These are phyloP conservation scores for Eueremaeus valkanovi DNA, from an alignment of 2,888 invertebrate genomes.

Conservation along the genomic window DNA sequence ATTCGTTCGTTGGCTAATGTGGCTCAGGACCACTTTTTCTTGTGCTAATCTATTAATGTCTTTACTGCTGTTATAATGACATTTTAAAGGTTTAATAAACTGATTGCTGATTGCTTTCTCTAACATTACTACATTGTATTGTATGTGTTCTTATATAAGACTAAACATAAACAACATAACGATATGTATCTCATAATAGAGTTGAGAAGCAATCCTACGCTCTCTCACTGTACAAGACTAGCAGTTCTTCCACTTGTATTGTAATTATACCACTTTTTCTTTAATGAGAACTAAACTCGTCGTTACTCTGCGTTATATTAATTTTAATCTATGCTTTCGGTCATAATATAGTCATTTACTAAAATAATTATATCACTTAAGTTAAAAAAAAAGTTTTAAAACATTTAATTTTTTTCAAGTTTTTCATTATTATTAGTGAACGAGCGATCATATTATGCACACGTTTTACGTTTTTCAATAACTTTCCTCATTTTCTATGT, in stretches of 20 bases:
- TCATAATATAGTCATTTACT: slow-evolving; percentile 12
- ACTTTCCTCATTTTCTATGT: too few relatives aligned
- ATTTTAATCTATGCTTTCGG: slow-evolving; percentile 14
- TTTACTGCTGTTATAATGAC: slow-evolving; percentile 17
- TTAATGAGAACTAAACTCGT: slow-evolving; percentile 10
- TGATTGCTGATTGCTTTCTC: too few relatives aligned
- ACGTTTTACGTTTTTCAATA: too few relatives aligned
- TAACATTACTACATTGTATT: too few relatives aligned
- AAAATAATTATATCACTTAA: slow-evolving; percentile 22
- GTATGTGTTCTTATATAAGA: background rate
- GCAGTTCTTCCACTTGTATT: too few relatives aligned
- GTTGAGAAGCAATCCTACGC: background rate
- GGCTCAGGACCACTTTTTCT: background rate
- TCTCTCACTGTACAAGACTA: background rate
- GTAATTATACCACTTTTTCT: slow-evolving; percentile 20
- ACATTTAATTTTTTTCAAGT: too few relatives aligned
- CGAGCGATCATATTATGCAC: too few relatives aligned
- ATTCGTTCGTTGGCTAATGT: background rate
- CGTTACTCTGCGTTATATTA: background rate
- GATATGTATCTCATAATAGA: background rate
- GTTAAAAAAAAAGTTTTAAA: background rate
- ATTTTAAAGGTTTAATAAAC: slow-evolving; percentile 12
- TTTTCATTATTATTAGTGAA: too few relatives aligned
- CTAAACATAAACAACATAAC: background rate
- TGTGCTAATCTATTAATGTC: slow-evolving; percentile 21